Percentiles rank a stretch among this genome's conserved stretches.
phyloP scores from a whole-genome alignment of 2,797 vertebrate species.

The Sebastes reedi region DNA sequence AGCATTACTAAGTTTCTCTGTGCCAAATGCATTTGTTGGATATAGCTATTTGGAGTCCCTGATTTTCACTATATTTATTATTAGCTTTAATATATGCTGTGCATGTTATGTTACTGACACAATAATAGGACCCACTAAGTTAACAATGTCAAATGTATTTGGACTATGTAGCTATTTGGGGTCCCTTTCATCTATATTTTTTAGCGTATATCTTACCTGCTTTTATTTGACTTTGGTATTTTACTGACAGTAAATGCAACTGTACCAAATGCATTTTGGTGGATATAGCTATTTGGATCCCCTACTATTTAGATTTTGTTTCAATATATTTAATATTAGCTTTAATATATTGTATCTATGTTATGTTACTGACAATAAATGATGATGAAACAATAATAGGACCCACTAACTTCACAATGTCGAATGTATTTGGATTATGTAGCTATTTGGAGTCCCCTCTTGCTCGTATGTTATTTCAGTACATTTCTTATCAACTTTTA shows the following conservation, averaged over 20 bases:
- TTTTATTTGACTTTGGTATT: no score
- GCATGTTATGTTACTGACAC: not conserved
- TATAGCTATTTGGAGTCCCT: not conserved
- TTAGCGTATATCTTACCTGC: no score
- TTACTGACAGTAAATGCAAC: not conserved
- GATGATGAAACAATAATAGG: not conserved
- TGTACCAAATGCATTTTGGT: not conserved
- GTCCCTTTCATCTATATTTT: not conserved
- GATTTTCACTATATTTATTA: not conserved
- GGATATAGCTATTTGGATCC: not conserved
- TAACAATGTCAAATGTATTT: not conserved
- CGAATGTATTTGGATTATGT: not conserved
- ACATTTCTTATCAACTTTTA: not conserved
- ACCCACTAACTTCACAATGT: no score
- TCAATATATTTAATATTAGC: no score
- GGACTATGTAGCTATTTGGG: not conserved
- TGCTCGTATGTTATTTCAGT: not conserved
- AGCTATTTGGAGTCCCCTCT: not conserved
- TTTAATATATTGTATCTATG: not conserved
- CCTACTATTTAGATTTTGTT: not conserved
- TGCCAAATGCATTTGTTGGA: not conserved
- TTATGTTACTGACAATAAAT: not conserved
- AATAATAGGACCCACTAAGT: not conserved
- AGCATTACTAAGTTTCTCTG: not conserved
- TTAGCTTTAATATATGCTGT: not conserved